Conservation (phyloP, 2,888 invertebrate species). For the Harpagoxenus sublaevis region DNA sequence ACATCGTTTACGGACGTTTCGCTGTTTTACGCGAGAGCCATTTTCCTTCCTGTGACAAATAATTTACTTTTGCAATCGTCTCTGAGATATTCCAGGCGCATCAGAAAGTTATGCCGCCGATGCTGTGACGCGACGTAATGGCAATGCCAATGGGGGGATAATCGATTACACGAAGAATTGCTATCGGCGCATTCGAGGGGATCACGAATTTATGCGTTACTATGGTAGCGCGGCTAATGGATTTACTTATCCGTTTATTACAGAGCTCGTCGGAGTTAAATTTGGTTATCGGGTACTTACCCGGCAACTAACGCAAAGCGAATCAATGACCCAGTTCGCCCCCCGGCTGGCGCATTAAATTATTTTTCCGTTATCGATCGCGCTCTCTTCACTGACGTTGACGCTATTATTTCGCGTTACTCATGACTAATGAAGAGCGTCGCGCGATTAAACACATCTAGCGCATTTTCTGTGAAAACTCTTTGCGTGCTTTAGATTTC, state of each 20-base stretch:
- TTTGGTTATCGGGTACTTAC: slow-evolving; percentile 52
- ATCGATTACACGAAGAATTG: slow-evolving; percentile 52
- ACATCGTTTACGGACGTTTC: slow-evolving; percentile 3
- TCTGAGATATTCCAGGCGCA: slow-evolving; percentile 35
- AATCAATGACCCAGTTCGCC: slow-evolving; percentile 53
- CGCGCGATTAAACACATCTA: slow-evolving; percentile 50
- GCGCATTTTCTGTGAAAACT: not conserved
- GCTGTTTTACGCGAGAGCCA: slow-evolving; percentile 15
- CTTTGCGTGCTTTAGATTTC: not conserved
- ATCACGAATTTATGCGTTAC: slow-evolving; percentile 54
- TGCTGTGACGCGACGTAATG: slow-evolving; percentile 30
- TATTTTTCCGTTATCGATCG: slow-evolving; percentile 55
- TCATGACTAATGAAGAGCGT: slow-evolving; percentile 39
- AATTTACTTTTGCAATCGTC: slow-evolving; percentile 44
- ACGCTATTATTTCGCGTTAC: slow-evolving; percentile 45
- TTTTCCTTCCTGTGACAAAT: slow-evolving; percentile 16
- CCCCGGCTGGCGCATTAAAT: slow-evolving; percentile 35
- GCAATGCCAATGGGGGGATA: not conserved
- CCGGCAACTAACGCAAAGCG: slow-evolving; percentile 51
- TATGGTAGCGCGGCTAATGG: slow-evolving; percentile 56
- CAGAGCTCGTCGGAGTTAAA: slow-evolving; percentile 49
- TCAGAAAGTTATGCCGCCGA: slow-evolving; percentile 10
- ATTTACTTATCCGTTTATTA: slow-evolving; percentile 61
- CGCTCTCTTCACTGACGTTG: slow-evolving; percentile 9
- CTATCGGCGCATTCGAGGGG: slow-evolving; percentile 50